Evolutionary conservation across 2,888 invertebrate species (phyloP).

Genomic region (Caenorhabditis sinica): DNA sequence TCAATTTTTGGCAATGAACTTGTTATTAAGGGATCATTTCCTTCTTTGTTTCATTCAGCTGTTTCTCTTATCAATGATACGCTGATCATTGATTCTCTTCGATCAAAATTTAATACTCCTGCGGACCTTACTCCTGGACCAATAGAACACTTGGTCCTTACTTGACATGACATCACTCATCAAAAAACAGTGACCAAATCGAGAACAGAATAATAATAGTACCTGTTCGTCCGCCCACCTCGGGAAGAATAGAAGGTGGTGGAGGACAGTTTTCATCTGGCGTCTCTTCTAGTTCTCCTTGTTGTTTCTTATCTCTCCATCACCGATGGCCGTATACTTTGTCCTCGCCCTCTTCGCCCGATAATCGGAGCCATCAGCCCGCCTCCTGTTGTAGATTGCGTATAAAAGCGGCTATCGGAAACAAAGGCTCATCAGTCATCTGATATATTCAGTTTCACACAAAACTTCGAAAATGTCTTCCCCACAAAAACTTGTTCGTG

Average conservation of each 20-base stretch:
- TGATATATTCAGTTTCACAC: constrained; percentile 23
- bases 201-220: constrained; percentile 50
- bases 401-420: constrained; percentile 49
- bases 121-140: not conserved
- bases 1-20: constrained; percentile 42
- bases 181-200: constrained; percentile 47
- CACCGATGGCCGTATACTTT: constrained; percentile 60
- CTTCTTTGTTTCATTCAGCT: constrained; percentile 41
- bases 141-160: constrained; percentile 23
- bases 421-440: constrained; percentile 54
- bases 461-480: constrained; percentile 51
- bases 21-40: constrained; percentile 31
- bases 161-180: constrained; percentile 42
- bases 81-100: constrained; percentile 45
- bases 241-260: not conserved
- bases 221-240: constrained; percentile 53
- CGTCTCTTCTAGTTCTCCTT: constrained; percentile 27
- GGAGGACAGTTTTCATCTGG: constrained; percentile 19
- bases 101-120: not conserved
- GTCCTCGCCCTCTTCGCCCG: constrained; percentile 55
- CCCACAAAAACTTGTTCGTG: constrained; percentile 59
- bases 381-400: constrained; percentile 44
- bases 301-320: constrained; percentile 57
- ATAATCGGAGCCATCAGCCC: constrained; percentile 58
- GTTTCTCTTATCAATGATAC: constrained; percentile 49